Base-by-base conservation (phyloP, 2,888 invertebrate species). In the Chloromyia formosa region DNA sequence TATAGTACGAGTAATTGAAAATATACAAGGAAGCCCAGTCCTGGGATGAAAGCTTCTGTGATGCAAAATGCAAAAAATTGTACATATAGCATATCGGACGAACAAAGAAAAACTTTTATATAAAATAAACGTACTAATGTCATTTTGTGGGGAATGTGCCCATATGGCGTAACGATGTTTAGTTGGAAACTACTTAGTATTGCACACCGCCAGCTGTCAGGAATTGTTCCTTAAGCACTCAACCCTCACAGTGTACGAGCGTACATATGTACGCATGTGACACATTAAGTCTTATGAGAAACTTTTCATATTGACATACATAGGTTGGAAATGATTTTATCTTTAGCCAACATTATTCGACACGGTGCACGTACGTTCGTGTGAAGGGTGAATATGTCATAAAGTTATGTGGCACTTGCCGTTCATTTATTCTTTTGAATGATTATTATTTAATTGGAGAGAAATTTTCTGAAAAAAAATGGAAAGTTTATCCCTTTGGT, bases 171-270 rank as follows among this genome's bases (percentile, higher is more conserved):
- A 71, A 73, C 60, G 74, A 73, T 73, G 73, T 73, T 75, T 75
- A 75, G 75, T 75, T 73, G 62, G 62, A 75, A 75, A 75, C 75
- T 75, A 75, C 75, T 75, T 75, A 75, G 73, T 75, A 60, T 66
- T 66, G 66, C 73, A 75, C 73, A 75, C 75, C 49, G 16, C 49
- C 49, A 75, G 69, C 73, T 75, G 75, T 73, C 73, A 73, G 75
- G 69, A 75, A 75, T 75, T 75, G 75, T 73, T 75, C 73, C 69
- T 75, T 75, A 69, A 75, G 69, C 71, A 20, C 22, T 56, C 71
- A 20, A 40, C 71, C 58, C 40, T 27, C 42, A 42, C 12, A n/a
- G n/a, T 35, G 27, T 35, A 35, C 7, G 27, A 7, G 27, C 27
- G 7, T 7, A 35, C 27, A 35, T 7, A 35, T 35, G 27, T 35